Evolutionary conservation across 2,113 vertebrate genomes (phyloP), one percentile per base, ranked within the genome.

Genomic region (Caretta caretta): DNA sequence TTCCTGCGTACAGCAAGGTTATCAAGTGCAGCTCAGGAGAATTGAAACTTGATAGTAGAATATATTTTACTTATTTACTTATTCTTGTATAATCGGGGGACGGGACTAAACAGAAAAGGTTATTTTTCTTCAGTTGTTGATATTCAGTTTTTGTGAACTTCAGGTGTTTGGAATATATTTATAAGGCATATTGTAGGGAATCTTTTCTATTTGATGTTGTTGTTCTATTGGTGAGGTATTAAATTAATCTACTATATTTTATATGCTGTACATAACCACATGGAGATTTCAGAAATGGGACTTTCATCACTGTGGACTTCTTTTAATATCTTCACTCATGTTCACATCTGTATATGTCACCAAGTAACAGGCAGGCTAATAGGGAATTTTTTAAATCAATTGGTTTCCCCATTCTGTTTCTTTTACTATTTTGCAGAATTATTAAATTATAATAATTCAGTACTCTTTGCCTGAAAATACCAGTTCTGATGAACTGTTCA

Each of bases 1-100:
- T 95, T 94, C 88, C 56, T 94, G 56, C 86, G 20, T 87, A 89
- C 69, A 85, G 11, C 35, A 76, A 1, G 48, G 56, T 82, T 48
- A 31, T 90, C 49, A 48, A 75, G 19, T 20, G 85, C 83, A 62
- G 81, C 84, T 83, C 81, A 78, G 88, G 24, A 48, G 24, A 24
- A 48, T 48, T 48, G 42, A 78, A 27, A 42, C 25, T 27, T 27
- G 42, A 19, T 72, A 22, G 25, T 48, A 83, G 69, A 57, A 54
- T 48, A 48, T 91, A 90, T 81, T 79, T 9, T 81, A 4, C 81
- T 92, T 86, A 53, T 53, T 53, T 53, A 53, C 51, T 90, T 13
- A 3, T 79, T 35, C 24, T 88, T 83, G 48, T 35, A 29, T 76
- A 84, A 84, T 7, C 42, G 20, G 25, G 10, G 42, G 42, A 42